Base-by-base conservation (phyloP, 2,797 vertebrate genomes). In the Betta splendens region DNA sequence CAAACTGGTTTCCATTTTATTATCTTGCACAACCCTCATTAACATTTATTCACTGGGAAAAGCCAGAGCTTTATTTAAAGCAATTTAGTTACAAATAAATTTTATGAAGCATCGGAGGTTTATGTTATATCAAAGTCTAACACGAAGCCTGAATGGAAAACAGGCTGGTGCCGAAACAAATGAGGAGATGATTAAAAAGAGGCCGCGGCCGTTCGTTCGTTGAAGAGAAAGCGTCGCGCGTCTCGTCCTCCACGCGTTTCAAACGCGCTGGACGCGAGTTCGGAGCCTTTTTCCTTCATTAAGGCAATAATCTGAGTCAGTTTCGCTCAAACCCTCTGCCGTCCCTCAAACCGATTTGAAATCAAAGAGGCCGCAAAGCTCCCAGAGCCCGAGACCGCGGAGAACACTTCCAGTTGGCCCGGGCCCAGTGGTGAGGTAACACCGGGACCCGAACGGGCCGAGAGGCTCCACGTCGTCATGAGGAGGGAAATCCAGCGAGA, bases 331-430 rank as follows among this genome's bases (percentile, higher is more conserved):
- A 64, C 44, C 22, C 40, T 51, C 52, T 53, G 26, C 13, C 33
- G 26, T 60, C 56, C 47, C 52, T 75, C 1, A 81, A 85, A 76
- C 75, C 77, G 69, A 64, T 85, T 81, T 35, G 61, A 71, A 89
- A 85, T 91, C 85, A 91, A 89, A 91, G 87, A 58, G 43, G 67
- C 87, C 86, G 77, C 85, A 83, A 79, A 72, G 79, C 79, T 90
- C 85, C 77, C 80, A 75, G 79, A 71, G 72, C 71, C 80, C 75
- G 15, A 77, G 82, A 87, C 87, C 90, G 65, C 88, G 52, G 61
- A 67, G 77, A 91, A 84, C 87, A 89, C 82, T 91, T 92, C 90
- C 91, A 92, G 85, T 88, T 92, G 92, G 91, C 85, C 55, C 0
- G 2, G 55, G 71, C 81, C 77, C 79, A 81, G 72, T 46, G 62